Evolutionary conservation across 2,888 invertebrate species (phyloP).

Genomic region (Carcina quercana): DNA sequence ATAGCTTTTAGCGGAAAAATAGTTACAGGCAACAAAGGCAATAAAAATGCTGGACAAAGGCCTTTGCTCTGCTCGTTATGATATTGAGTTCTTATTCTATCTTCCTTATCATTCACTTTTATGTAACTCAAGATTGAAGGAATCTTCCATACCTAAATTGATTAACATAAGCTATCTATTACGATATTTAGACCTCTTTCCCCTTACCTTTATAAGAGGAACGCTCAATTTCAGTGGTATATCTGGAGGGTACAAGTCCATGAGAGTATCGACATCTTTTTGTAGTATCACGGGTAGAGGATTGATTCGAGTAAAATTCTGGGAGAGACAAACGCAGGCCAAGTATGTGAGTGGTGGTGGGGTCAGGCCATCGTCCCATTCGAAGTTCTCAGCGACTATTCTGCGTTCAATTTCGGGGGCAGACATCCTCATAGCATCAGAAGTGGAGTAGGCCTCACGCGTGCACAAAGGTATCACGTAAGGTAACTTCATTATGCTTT

Average conservation of each 20-base stretch:
- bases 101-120: too few species aligned
- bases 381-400: slow-evolving; percentile 55
- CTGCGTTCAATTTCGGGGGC: slow-evolving; percentile 39
- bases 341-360: slow-evolving; percentile 55
- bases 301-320: slow-evolving; percentile 60
- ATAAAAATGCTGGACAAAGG: too few species aligned
- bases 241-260: slow-evolving; percentile 75
- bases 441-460: slow-evolving; percentile 42
- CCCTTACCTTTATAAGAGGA: slow-evolving; percentile 65
- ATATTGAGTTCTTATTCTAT: too few species aligned
- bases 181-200: too few species aligned
- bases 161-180: too few species aligned
- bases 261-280: slow-evolving; percentile 71
- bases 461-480: slow-evolving; percentile 50
- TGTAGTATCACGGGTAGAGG: slow-evolving; percentile 71
- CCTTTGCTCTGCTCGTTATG: too few species aligned
- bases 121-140: too few species aligned
- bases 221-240: slow-evolving; percentile 74
- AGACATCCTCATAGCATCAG: slow-evolving; percentile 35
- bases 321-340: slow-evolving; percentile 44
- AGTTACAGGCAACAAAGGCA: too few species aligned
- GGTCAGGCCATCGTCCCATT: slow-evolving; percentile 55
- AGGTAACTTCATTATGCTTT: slow-evolving; percentile 69
- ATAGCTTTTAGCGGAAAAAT: too few species aligned
- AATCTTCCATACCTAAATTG: too few species aligned